Evolutionary conservation across 2,797 vertebrate species (phyloP).

Genomic region (Peromyscus nudipes): DNA sequence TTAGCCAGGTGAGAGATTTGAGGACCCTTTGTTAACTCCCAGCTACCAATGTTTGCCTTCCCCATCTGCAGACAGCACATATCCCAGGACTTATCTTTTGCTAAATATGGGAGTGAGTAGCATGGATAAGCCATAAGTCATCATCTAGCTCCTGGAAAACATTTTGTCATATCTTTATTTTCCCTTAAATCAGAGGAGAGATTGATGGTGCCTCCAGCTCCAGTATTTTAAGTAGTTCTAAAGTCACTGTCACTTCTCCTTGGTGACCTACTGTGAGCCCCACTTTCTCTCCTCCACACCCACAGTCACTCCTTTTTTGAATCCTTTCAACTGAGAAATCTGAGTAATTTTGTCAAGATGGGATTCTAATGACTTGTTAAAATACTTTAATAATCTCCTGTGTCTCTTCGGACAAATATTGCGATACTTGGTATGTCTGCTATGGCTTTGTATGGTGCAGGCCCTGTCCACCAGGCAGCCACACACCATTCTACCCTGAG

Average conservation of each 20-base stretch:
- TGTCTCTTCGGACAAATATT: not conserved
- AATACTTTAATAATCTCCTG: not conserved
- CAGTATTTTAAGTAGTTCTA: not conserved
- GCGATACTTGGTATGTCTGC: not conserved
- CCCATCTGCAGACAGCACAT: not conserved
- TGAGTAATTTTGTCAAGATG: not conserved
- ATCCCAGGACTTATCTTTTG: not conserved
- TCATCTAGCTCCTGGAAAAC: not conserved
- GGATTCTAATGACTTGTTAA: not conserved
- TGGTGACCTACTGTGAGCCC: not conserved
- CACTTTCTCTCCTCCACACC: not conserved
- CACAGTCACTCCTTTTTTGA: not conserved
- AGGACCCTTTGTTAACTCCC: not conserved
- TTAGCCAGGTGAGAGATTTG: not conserved
- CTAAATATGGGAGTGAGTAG: not conserved
- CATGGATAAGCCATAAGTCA: not conserved
- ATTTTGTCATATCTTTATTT: not conserved
- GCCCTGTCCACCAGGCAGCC: not conserved
- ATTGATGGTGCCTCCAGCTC: not conserved
- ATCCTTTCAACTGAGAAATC: not conserved
- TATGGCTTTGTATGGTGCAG: not conserved
- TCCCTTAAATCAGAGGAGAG: constrained; percentile 12
- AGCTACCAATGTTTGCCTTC: not conserved
- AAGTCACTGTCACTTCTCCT: not conserved
- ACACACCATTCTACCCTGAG: not conserved